Conservation (phyloP, 2,797 vertebrate species). For the Melanotaenia pygmaea region DNA sequence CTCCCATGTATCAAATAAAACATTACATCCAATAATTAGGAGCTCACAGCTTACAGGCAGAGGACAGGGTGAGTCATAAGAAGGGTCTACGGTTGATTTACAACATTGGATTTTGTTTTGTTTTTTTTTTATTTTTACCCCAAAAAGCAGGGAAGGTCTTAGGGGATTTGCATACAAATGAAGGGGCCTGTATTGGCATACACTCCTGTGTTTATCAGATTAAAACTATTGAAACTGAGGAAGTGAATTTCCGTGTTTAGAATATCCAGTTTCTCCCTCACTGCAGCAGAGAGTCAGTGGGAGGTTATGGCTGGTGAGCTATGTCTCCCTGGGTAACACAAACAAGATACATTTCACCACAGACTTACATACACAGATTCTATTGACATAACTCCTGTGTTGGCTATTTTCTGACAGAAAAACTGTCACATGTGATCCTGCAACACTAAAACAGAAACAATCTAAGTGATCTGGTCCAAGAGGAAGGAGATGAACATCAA, state of each 20-base stretch:
- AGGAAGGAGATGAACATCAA: constrained; percentile 31
- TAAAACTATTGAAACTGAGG: constrained; percentile 69
- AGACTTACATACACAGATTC: constrained; percentile 34
- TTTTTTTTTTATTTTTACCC: constrained; percentile 38
- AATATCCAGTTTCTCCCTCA: constrained; percentile 68
- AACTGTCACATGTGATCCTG: constrained; percentile 39
- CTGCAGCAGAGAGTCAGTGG: constrained; percentile 49
- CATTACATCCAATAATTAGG: constrained; percentile 62
- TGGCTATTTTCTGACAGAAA: constrained; percentile 47
- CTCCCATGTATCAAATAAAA: constrained; percentile 57
- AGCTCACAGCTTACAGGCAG: constrained; percentile 38
- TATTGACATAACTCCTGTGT: constrained; percentile 49
- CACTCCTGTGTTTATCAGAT: constrained; percentile 70
- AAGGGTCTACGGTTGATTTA: constrained; percentile 25
- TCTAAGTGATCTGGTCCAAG: constrained; percentile 30
- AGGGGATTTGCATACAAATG: constrained; percentile 73
- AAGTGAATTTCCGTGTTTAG: constrained; percentile 54
- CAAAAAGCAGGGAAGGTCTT: constrained; percentile 50
- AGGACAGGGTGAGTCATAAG: constrained; percentile 36
- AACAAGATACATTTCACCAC: constrained; percentile 43
- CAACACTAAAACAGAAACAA: constrained; percentile 31
- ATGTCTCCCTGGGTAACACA: constrained; percentile 56
- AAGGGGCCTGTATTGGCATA: constrained; percentile 71
- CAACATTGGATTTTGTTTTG: constrained; percentile 37
- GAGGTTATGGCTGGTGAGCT: constrained; percentile 62